These are phyloP conservation scores for Phalacrocorax pelagicus DNA, from an alignment of 2,113 vertebrate genomes.

Conservation along the genomic window DNA sequence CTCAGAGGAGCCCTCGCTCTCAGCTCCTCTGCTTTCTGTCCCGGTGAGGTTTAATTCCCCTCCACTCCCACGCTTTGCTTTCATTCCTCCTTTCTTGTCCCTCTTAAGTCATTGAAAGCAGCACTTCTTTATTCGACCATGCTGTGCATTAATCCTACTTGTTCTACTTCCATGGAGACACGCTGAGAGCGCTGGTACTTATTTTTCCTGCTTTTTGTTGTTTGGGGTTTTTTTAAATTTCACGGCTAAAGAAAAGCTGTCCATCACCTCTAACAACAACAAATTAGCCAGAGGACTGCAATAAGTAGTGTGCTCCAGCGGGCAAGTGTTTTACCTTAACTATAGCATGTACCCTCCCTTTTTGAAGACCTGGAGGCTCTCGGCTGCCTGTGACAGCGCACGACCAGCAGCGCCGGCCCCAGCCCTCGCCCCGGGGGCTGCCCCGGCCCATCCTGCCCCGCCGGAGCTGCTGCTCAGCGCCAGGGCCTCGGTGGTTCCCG, in stretches of 20 bases:
- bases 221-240: no score
- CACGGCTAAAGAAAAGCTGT: background rate
- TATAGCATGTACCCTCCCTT: rapidly evolving
- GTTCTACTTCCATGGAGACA: background rate
- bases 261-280: background rate
- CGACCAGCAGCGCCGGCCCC: background rate
- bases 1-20: background rate
- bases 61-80: background rate
- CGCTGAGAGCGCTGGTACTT: background rate
- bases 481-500: background rate
- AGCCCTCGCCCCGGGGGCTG: background rate
- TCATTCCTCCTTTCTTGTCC: background rate
- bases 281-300: background rate
- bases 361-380: rapidly evolving
- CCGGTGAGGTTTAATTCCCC: background rate
- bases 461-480: background rate
- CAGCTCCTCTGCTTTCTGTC: background rate
- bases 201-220: background rate
- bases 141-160: background rate
- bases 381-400: rapidly evolving
- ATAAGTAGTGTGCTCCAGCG: rapidly evolving
- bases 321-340: rapidly evolving
- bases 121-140: background rate
- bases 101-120: background rate
- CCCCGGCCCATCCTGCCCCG: background rate